Base-by-base conservation (phyloP, 2,888 invertebrate species). In the Spisula solida region DNA sequence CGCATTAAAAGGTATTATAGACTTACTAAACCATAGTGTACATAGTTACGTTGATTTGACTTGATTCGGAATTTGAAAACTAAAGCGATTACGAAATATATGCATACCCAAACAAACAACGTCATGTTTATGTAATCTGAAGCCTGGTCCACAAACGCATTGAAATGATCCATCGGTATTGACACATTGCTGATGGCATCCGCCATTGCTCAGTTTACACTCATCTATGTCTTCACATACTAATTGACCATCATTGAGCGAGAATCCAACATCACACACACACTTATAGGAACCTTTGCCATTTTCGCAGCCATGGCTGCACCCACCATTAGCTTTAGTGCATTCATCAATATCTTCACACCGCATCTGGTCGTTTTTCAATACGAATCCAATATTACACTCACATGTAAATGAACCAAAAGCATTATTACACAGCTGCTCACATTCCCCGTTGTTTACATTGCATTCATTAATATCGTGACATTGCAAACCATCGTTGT, bases 341-440 rank as follows among this genome's bases (percentile, higher is more conserved):
- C 83, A 83, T 47, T 83, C 83, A 16, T 66, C 47, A 29, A 83
- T 83, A 51, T 83, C 83, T n/a, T 25, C 25, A 34, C 83, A 83
- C 5, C n/a, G 34, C 2, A 0, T 41, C 0, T 29, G 0, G n/a
- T 82, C n/a, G 60, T n/a, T 66, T 1, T 60, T 6, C 10, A 82
- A 34, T 0, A 47, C 2, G 25, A 31, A 82, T 0, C 82, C 82
- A 47, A n/a, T 5, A 0, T 41, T 41, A 34, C 82, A 82, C 1
- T 16, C n/a, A 25, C 82, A 82, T 47, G 0, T 16, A 47, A 41
- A 66, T 34, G 66, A 14, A 0, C 82, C 82, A 2, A 47, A n/a
- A 1, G 1, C 29, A n/a, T 82, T 82, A 0, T 10, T n/a, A 47
- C 82, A 82, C 8, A 25, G 12, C 1, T 82, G 82, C 12, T 82